These are phyloP conservation scores for Cotesia congregata DNA, from an alignment of 2,888 invertebrate genomes.

Conservation along the genomic window DNA sequence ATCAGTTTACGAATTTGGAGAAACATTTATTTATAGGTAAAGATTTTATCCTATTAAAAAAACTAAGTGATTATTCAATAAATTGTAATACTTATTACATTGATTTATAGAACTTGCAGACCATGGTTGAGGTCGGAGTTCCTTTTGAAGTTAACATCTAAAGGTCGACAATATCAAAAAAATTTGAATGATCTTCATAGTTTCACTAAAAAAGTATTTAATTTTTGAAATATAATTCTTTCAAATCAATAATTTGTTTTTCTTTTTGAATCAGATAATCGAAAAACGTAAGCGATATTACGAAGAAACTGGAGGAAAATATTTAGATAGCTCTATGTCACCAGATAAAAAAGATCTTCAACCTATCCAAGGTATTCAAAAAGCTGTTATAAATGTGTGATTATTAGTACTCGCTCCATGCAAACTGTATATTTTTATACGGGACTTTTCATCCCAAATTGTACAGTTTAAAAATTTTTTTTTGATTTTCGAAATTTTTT, in stretches of 20 bases:
- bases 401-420: too few relatives aligned
- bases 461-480: too few relatives aligned
- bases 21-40: neutral
- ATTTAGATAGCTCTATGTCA: constrained; percentile 42
- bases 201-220: constrained; percentile 71
- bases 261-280: constrained; percentile 42
- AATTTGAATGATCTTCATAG: constrained; percentile 71
- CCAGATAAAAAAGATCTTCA: neutral
- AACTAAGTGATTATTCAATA: too few relatives aligned
- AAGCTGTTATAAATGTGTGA: too few relatives aligned
- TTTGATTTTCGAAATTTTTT: too few relatives aligned
- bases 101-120: constrained; percentile 50
- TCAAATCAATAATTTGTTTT: too few relatives aligned
- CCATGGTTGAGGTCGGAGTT: constrained; percentile 75
- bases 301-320: constrained; percentile 40
- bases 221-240: too few relatives aligned
- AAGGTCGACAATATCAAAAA: constrained; percentile 71
- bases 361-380: too few relatives aligned
- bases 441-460: too few relatives aligned
- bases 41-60: neutral
- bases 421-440: too few relatives aligned
- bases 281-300: constrained; percentile 44
- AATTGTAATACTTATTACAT: too few relatives aligned
- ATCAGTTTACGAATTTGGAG: neutral
- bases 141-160: constrained; percentile 73